Percentiles rank a stretch among this genome's conserved stretches.
These are phyloP conservation scores for Agapostemon virescens DNA, from an alignment of 2,888 invertebrate genomes.

Conservation along the genomic window DNA sequence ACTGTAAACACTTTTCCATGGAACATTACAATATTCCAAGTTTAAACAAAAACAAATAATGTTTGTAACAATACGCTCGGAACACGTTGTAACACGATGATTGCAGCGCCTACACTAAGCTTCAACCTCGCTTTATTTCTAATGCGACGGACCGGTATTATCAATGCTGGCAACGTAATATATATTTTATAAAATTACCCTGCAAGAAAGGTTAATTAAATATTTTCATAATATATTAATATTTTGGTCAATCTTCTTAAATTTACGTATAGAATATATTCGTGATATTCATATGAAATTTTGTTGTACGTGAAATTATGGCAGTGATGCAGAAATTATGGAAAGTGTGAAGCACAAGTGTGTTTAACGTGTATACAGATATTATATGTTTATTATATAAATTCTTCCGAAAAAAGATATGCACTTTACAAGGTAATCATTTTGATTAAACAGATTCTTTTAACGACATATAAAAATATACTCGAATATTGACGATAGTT, in stretches of 20 bases:
- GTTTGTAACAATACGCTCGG: conserved; percentile 8
- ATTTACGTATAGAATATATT: not conserved
- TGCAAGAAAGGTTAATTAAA: conserved; percentile 13
- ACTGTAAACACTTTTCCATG: not conserved
- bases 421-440: not conserved
- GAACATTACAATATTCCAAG: conserved; percentile 27
- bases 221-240: not conserved
- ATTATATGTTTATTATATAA: not conserved
- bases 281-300: not conserved
- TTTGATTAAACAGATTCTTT: not conserved
- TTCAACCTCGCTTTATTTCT: conserved; percentile 13
- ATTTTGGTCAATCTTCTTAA: not conserved
- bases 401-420: not conserved
- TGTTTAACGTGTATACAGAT: not conserved
- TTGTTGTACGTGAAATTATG: not conserved
- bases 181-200: conserved; percentile 25
- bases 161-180: conserved; percentile 37
- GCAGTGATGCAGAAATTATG: not conserved
- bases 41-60: conserved; percentile 40
- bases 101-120: not conserved
- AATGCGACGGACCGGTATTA: not conserved
- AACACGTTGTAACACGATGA: conserved; percentile 10
- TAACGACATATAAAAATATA: not conserved
- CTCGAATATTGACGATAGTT: conserved; percentile 12
- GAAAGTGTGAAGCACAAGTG: not conserved